phyloP scores from a whole-genome alignment of 64 coral and sea anemone genomes.

The Montipora sp. region DNA sequence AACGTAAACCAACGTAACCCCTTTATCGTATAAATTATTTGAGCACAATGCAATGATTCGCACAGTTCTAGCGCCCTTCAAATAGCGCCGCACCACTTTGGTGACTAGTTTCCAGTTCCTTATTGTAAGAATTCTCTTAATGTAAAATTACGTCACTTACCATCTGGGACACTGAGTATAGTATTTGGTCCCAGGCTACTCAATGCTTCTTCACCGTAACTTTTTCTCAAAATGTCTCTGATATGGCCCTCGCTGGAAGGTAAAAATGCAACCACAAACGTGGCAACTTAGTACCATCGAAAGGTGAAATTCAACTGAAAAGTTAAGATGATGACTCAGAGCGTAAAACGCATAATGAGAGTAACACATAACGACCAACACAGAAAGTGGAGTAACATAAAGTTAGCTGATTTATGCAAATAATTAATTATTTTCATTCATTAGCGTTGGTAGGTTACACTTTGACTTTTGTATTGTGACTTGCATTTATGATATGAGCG shows the following conservation, averaged over 20 bases:
- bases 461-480: not conserved
- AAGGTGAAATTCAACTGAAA: too few relatives aligned
- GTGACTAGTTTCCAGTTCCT: too few relatives aligned
- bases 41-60: too few relatives aligned
- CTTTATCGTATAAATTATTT: too few relatives aligned
- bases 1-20: too few relatives aligned
- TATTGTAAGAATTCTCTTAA: too few relatives aligned
- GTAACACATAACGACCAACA: not conserved
- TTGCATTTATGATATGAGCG: not conserved
- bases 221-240: slow-evolving; percentile 43
- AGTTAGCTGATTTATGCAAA: not conserved
- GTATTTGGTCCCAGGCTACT: slow-evolving; percentile 11
- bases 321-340: too few relatives aligned
- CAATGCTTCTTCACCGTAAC: slow-evolving; percentile 27
- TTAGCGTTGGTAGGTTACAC: not conserved
- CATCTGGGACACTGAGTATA: slow-evolving; percentile 23
- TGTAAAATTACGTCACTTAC: not conserved
- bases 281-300: not conserved
- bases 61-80: too few relatives aligned
- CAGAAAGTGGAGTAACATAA: not conserved
- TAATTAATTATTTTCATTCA: not conserved
- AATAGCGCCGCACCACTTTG: too few relatives aligned
- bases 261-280: not conserved
- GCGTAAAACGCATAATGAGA: not conserved
- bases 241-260: slow-evolving; percentile 33